These are phyloP conservation scores for Muraenolepis orangiensis DNA, from an alignment of 2,797 vertebrate genomes.

Conservation along the genomic window DNA sequence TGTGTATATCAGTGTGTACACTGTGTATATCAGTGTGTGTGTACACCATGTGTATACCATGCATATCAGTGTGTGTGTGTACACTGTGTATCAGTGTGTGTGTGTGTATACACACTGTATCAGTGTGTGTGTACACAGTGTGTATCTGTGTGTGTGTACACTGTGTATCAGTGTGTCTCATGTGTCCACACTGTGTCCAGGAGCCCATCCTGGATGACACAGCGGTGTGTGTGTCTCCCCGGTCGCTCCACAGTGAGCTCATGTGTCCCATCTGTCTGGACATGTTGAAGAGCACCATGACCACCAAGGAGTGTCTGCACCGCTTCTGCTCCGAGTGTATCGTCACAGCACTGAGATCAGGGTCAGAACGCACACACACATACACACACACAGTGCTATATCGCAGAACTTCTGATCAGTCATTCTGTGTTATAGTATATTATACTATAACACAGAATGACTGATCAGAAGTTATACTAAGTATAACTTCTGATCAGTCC, in stretches of 20 bases:
- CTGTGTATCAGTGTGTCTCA: too few species aligned
- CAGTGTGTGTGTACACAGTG: not conserved
- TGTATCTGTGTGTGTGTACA: not conserved
- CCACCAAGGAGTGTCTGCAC: slow-evolving; percentile 91
- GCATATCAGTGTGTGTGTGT: too few species aligned
- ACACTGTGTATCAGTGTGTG: not conserved
- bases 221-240: slow-evolving; percentile 86
- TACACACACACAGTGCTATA: not conserved
- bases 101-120: not conserved
- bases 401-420: too few species aligned
- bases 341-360: slow-evolving; percentile 85
- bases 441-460: too few species aligned
- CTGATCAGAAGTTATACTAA: too few species aligned
- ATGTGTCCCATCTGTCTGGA: slow-evolving; percentile 94
- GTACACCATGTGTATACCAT: not conserved
- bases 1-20: too few species aligned
- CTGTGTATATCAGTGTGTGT: too few species aligned
- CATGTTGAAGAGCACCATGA: slow-evolving; percentile 94
- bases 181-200: too few species aligned
- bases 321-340: slow-evolving; percentile 91
- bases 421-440: too few species aligned
- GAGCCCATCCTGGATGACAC: slow-evolving; percentile 88
- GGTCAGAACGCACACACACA: slow-evolving; percentile 59
- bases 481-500: too few species aligned
- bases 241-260: slow-evolving; percentile 86